Evolutionary conservation across 2,888 invertebrate species (phyloP).

Genomic region (Keiferia lycopersicella): DNA sequence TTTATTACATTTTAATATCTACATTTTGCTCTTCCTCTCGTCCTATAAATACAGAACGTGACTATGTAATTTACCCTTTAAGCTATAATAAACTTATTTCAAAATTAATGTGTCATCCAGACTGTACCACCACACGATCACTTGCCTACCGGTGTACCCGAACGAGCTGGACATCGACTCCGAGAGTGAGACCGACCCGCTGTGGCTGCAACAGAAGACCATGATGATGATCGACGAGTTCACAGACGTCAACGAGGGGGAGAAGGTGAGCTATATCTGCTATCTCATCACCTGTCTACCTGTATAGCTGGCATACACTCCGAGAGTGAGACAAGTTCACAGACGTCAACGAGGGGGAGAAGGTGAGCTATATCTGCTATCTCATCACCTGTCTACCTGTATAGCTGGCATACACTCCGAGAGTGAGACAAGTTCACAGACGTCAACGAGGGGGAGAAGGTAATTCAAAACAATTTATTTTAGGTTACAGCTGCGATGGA

Average conservation of each 20-base stretch:
- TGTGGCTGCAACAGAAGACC: constrained; percentile 96
- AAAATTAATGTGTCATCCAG: constrained; percentile 75
- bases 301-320: constrained; percentile 95
- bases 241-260: constrained; percentile 98
- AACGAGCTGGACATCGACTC: constrained; percentile 97
- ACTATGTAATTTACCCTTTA: too few species aligned
- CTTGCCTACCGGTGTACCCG: constrained; percentile 95
- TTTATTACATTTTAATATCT: too few species aligned
- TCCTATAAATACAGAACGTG: too few species aligned
- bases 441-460: constrained; percentile 97
- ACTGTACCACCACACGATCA: constrained; percentile 96
- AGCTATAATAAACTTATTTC: too few species aligned
- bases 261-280: constrained; percentile 86
- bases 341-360: constrained; percentile 98
- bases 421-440: constrained; percentile 97
- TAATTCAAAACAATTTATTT: too few species aligned
- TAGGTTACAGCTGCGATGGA: too few species aligned
- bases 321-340: constrained; percentile 97
- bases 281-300: constrained; percentile 96
- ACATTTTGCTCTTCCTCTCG: too few species aligned
- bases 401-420: constrained; percentile 95
- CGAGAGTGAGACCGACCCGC: constrained; percentile 96
- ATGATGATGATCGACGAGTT: constrained; percentile 99
- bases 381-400: constrained; percentile 96
- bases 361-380: too few species aligned